Base-by-base conservation (phyloP, 2,797 vertebrate genomes). In the Ficedula albicollis region DNA sequence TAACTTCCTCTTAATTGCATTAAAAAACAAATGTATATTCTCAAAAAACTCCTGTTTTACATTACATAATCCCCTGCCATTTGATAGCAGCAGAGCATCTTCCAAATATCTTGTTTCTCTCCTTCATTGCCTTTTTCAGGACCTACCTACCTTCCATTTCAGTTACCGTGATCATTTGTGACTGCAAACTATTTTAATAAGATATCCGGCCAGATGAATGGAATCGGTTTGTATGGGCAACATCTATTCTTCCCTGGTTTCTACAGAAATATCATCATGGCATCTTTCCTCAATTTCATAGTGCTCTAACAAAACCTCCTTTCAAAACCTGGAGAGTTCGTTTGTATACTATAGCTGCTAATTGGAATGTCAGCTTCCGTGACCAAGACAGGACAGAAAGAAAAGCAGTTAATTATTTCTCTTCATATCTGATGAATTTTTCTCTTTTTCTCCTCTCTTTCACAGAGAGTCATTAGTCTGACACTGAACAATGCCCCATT, bases 361-460 rank as follows among this genome's bases (percentile, higher is more conserved):
- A 98, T 98, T 98, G 98, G 98, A 97, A 97, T 93, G 95, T 96
- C 97, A 93, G 93, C 95, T 97, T 96, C 90, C 43, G 55, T 90
- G 90, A 96, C 95, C 87, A 95, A 96, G 92, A 92, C 95, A 94
- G 39, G 87, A 89, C 80, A 80, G 91, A 96, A 95, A 96, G 97
- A 97, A 97, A 96, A 95, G 95, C 97, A 64, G 95, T 97, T 98
- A 98, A 98, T 98, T 98, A 98, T 97, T 97, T 97, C 97, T 97
- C 89, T 95, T 98, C 97, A 93, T 97, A 98, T 97, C 97, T 97
- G 96, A 98, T 97, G 96, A 97, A 94, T 98, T 97, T 97, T 96
- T 94, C 97, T 80, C 92, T 94, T 96, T 93, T 96, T 92, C 93
- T 96, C 67, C 52, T 94, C 87, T 96, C 95, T 96, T 97, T 97